Evolutionary conservation across 1,140 invertebrate genomes (phyloP), one percentile per base, ranked within the genome.

Genomic region (Drosophila nikananu): DNA sequence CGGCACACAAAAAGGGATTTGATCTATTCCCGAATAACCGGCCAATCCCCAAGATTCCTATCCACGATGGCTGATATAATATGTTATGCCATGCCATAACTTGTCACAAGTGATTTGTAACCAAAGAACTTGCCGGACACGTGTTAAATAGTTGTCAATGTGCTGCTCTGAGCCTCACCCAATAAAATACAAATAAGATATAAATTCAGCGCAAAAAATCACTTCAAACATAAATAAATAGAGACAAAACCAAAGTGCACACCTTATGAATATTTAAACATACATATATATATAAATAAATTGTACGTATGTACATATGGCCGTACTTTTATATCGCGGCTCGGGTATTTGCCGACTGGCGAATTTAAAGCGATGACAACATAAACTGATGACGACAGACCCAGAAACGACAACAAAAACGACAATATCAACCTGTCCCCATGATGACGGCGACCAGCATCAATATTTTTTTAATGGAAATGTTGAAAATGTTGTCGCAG

Each of bases 201-300:
- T 67, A 68, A 70, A 32, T 35, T 35, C 19, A 73, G 41, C 32
- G 46, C 41, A 62, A 74, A 55, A 75, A 74, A 57, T 55, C 58
- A 57, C 41, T 41, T 32, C 27, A 63, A 86, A 78, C 78, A 86
- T 83, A 79, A 86, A 86, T 82, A 86, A 86, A 83, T 83, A 54
- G 84, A 80, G 80, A 83, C 83, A 83, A 73, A 81, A 81, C 51
- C 70, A 81, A 81, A 84, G 81, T 90, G 81, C 79, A 89, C 86
- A 89, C 86, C 86, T 90, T 89, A 70, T 89, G 86, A 89, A 89
- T 89, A 90, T 89, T 89, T 89, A 89, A 89, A 84, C 75, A 76
- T 81, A 66, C 60, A 46, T 63, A 30, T 30, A 51, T 44, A n/a
- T 89, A 89, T 83, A 72, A 60, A 46, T 74, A 42, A 30, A 51